Percentiles rank a stretch among this genome's conserved stretches.
Conservation (phyloP, 2,888 invertebrate species). For the Eupsilia transversa region DNA sequence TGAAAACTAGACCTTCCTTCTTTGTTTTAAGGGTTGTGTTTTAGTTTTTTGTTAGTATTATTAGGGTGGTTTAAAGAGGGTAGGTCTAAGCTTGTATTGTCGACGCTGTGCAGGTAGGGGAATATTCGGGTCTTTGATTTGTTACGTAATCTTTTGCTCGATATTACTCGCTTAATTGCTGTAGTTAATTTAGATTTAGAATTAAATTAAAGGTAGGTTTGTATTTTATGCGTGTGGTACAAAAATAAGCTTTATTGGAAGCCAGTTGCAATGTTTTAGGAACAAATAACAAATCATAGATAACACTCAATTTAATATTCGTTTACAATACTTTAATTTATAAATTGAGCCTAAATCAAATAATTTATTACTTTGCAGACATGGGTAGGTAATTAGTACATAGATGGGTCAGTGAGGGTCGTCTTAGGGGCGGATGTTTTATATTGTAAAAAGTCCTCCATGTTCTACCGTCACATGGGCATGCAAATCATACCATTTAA, state of each 20-base stretch:
- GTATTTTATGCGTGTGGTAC: not conserved
- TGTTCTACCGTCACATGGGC: too few species aligned
- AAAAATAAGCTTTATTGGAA: not conserved
- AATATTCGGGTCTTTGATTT: constrained; percentile 81
- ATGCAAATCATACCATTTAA: too few species aligned
- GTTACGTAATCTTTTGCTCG: constrained; percentile 80
- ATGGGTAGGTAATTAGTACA: too few species aligned
- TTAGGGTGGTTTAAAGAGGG: constrained; percentile 61
- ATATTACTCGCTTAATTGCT: constrained; percentile 76
- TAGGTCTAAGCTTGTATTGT: constrained; percentile 80
- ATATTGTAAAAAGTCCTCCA: too few species aligned
- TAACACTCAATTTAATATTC: too few species aligned
- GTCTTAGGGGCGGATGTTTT: too few species aligned
- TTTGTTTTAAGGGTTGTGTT: constrained; percentile 57
- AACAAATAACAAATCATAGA: not conserved
- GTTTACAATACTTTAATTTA: too few species aligned
- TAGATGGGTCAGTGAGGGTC: too few species aligned
- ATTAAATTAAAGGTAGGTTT: constrained; percentile 47
- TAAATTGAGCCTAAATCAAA: too few species aligned
- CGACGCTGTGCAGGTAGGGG: constrained; percentile 80
- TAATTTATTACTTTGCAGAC: too few species aligned
- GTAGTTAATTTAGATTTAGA: constrained; percentile 71
- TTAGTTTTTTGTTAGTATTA: constrained; percentile 4
- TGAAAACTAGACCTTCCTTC: constrained; percentile 33
- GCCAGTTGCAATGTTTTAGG: not conserved